phyloP scores from a whole-genome alignment of 2,888 invertebrate species.

The Epirrita christyi region DNA sequence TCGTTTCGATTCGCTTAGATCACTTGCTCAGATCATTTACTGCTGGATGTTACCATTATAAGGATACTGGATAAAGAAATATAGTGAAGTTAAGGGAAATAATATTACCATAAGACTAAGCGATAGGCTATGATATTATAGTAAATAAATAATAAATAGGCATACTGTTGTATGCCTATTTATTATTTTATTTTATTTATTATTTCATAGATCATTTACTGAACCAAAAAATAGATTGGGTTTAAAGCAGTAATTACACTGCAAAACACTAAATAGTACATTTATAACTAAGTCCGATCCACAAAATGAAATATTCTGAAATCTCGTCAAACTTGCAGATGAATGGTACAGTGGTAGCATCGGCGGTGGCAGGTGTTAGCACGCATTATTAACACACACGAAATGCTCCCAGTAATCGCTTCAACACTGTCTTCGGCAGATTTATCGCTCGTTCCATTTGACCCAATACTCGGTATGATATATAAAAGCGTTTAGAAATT shows the following conservation, averaged over 20 bases:
- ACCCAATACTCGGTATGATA: slow-evolving; percentile 51
- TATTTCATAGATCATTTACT: background rate
- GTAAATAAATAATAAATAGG: no score
- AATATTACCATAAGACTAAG: no score
- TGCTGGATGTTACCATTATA: slow-evolving; percentile 33
- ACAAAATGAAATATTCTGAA: background rate
- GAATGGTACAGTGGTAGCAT: background rate
- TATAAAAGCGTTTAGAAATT: slow-evolving; percentile 56
- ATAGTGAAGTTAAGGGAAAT: no score
- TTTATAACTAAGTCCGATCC: background rate
- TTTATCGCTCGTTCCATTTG: slow-evolving; percentile 65
- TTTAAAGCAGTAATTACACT: background rate
- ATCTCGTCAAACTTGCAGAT: background rate
- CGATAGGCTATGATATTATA: no score
- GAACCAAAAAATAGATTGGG: background rate
- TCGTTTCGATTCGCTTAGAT: slow-evolving; percentile 43
- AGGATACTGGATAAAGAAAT: no score
- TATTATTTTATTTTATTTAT: slow-evolving; percentile 4
- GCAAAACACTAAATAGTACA: background rate
- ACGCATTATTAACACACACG: slow-evolving; percentile 67
- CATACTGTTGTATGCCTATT: background rate
- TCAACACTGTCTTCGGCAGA: slow-evolving; percentile 61
- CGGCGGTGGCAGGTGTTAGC: slow-evolving; percentile 54
- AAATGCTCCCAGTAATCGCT: slow-evolving; percentile 67
- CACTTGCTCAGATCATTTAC: slow-evolving; percentile 36